A percentile compares a stretch with the other conserved stretches of the same genome.
Evolutionary conservation across 2,113 vertebrate genomes (phyloP).

Genomic region (Philantomba maxwellii): DNA sequence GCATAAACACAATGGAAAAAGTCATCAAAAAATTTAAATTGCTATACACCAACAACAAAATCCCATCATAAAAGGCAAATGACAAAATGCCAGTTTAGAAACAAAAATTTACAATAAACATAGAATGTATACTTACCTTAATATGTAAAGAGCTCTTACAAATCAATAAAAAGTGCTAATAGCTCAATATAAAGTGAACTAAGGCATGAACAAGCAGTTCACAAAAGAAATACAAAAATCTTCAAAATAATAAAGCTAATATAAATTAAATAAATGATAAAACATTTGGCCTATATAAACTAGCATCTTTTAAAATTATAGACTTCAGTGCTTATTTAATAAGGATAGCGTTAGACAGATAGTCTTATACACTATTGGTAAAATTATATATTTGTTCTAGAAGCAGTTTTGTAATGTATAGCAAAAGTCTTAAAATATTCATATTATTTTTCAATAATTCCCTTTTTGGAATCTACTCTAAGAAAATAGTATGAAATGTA

Average conservation of each 20-base stretch:
- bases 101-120: conserved; percentile 30
- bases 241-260: conserved; percentile 7
- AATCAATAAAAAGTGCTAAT: conserved; percentile 46
- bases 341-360: not conserved
- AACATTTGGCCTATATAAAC: conserved; percentile 34
- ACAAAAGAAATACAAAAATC: conserved; percentile 33
- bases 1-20: conserved; percentile 10
- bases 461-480: conserved; percentile 36
- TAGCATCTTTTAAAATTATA: conserved; percentile 14
- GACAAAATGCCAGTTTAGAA: not conserved
- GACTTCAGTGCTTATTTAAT: conserved; percentile 1
- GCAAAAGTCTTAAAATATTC: conserved; percentile 44
- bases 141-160: conserved; percentile 51
- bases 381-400: conserved; percentile 4
- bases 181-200: conserved; percentile 4
- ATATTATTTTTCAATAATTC: conserved; percentile 45
- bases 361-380: conserved; percentile 20
- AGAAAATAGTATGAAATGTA: conserved; percentile 44
- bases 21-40: not conserved
- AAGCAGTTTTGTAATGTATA: conserved; percentile 38
- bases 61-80: not conserved
- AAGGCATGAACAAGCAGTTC: not conserved
- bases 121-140: not conserved
- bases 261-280: conserved; percentile 23
- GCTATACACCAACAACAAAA: not conserved